phyloP scores from a whole-genome alignment of 2,888 invertebrate species.

The Melieria omissa region DNA sequence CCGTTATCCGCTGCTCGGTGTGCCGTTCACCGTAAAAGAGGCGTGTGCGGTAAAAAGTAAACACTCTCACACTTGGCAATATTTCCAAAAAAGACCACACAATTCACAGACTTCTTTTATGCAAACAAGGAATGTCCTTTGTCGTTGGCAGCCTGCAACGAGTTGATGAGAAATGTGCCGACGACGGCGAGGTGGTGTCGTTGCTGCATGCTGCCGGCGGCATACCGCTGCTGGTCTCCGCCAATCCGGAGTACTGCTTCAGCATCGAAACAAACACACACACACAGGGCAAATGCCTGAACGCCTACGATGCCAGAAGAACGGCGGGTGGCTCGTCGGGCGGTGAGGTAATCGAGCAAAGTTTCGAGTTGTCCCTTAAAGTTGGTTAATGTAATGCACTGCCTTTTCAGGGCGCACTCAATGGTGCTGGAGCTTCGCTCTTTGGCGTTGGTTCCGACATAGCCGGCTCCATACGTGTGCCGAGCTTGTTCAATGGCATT shows the following conservation, averaged over 20 bases:
- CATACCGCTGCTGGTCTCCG: slow-evolving; percentile 84
- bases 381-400: neutral
- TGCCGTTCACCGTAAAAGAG: slow-evolving; percentile 86
- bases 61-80: neutral
- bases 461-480: slow-evolving; percentile 88
- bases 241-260: slow-evolving; percentile 88
- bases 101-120: neutral
- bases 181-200: slow-evolving; percentile 77
- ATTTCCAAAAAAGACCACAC: neutral
- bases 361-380: neutral
- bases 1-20: slow-evolving; percentile 78
- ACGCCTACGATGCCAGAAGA: slow-evolving; percentile 82
- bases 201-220: slow-evolving; percentile 77
- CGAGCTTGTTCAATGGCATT: slow-evolving; percentile 86
- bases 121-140: slow-evolving; percentile 71
- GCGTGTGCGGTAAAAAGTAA: slow-evolving; percentile 78
- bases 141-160: slow-evolving; percentile 74
- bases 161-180: slow-evolving; percentile 68
- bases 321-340: slow-evolving; percentile 91
- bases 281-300: slow-evolving; percentile 80
- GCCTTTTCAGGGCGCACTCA: slow-evolving; percentile 73
- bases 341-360: slow-evolving; percentile 74
- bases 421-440: slow-evolving; percentile 79
- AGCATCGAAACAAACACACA: slow-evolving; percentile 88
- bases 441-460: slow-evolving; percentile 88